These are phyloP conservation scores for Triplophysa tibetana DNA, from an alignment of 2,113 vertebrate genomes.

Conservation along the genomic window DNA sequence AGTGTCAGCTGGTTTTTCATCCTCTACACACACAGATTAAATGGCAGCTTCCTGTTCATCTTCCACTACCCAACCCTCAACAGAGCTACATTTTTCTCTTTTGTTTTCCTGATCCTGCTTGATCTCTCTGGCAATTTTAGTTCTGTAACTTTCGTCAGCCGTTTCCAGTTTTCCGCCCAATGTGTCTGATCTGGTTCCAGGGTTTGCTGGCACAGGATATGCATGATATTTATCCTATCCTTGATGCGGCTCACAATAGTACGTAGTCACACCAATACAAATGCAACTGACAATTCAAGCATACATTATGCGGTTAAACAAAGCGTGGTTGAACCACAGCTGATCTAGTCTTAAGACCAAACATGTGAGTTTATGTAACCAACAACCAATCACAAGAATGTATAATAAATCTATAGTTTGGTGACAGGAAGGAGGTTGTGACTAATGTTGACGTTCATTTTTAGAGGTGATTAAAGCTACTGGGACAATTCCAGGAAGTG, in stretches of 20 bases:
- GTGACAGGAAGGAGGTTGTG: conserved; percentile 8
- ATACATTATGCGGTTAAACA: neutral
- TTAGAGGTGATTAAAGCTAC: conserved; percentile 40
- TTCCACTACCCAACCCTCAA: conserved; percentile 35
- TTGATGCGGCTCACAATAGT: neutral
- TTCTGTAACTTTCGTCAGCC: neutral
- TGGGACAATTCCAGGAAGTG: conserved; percentile 62
- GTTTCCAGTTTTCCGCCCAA: conserved; percentile 25
- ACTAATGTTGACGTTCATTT: conserved; percentile 22
- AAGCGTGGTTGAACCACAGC: no score
- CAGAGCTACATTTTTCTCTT: neutral
- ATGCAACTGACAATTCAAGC: neutral
- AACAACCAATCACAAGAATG: neutral
- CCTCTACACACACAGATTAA: conserved; percentile 42
- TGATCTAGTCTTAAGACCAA: neutral
- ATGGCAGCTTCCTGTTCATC: conserved; percentile 49
- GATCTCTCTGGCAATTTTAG: neutral
- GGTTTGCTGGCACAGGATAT: conserved; percentile 11
- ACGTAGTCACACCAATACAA: neutral
- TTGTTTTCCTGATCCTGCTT: neutral
- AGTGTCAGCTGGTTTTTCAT: conserved; percentile 5
- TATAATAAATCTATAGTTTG: neutral
- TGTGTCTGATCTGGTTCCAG: conserved; percentile 31
- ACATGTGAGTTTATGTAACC: neutral
- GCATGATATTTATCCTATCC: conserved; percentile 27